A percentile compares a stretch with the other conserved stretches of the same genome.
Conservation (phyloP, 2,113 vertebrate species). For the Myrmecobius fasciatus region DNA sequence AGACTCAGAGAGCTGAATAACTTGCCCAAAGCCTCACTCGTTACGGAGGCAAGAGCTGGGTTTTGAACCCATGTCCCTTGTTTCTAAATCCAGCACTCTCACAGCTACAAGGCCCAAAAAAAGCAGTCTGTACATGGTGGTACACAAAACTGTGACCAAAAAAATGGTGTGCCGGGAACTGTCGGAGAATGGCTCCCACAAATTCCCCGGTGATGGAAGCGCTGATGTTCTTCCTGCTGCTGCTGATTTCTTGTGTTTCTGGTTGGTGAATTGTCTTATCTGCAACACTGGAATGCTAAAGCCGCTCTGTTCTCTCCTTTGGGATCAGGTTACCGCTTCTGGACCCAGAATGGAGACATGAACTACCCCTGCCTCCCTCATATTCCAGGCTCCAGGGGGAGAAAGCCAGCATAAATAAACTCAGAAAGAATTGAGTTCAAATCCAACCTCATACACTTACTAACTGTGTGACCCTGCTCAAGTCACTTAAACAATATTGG, state of each 20-base stretch:
- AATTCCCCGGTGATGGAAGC: neutral
- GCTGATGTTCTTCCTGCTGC: neutral
- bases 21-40: neutral
- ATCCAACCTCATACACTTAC: neutral
- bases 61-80: neutral
- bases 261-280: neutral
- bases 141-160: neutral
- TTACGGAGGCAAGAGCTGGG: neutral
- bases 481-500: neutral
- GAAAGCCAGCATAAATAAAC: neutral
- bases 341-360: neutral
- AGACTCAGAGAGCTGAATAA: neutral
- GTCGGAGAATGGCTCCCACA: neutral
- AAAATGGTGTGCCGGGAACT: neutral
- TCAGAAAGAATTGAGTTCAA: neutral
- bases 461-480: neutral
- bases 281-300: neutral
- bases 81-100: neutral
- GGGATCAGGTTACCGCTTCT: neutral
- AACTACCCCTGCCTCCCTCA: neutral
- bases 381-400: neutral
- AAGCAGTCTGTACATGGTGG: neutral
- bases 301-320: neutral
- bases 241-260: neutral
- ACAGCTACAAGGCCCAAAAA: neutral